A percentile compares a stretch with the other conserved stretches of the same genome.
Evolutionary conservation across 35 echinoderm and acorn worm genomes (phyloP).

Genomic region (Lytechinus pictus): DNA sequence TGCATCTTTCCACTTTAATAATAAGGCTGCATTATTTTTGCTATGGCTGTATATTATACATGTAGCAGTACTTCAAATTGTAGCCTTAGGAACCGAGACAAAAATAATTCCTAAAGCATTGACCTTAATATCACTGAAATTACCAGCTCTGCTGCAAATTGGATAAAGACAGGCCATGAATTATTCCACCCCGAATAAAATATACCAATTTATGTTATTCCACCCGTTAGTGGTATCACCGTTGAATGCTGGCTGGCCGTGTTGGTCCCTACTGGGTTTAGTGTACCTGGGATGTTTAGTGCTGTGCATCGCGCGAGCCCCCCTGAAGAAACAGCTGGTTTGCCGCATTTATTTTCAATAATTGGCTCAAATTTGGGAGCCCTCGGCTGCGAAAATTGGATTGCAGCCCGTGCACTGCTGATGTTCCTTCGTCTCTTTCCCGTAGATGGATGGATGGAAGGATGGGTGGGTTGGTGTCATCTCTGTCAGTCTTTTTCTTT

Average conservation of each 20-base stretch:
- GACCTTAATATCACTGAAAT: slow-evolving; percentile 16
- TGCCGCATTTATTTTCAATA: slow-evolving; percentile 55
- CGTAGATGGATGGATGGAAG: not conserved
- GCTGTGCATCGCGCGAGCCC: not conserved
- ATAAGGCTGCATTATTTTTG: not conserved
- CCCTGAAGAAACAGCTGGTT: slow-evolving; percentile 50
- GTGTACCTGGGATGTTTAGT: not conserved
- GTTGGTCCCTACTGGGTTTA: not conserved
- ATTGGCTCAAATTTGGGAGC: slow-evolving; percentile 46
- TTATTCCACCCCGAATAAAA: slow-evolving; percentile 26
- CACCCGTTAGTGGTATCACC: not conserved
- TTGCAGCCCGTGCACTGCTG: not conserved
- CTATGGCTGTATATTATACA: not conserved
- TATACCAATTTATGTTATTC: slow-evolving; percentile 24
- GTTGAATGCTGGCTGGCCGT: not conserved
- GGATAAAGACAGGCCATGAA: slow-evolving; percentile 24
- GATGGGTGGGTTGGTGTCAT: not conserved
- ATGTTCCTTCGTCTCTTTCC: not conserved
- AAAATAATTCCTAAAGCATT: not conserved
- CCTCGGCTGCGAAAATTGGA: slow-evolving; percentile 43
- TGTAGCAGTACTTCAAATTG: not conserved
- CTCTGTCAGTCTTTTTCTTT: not conserved
- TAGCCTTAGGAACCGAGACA: not conserved
- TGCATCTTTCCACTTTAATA: not conserved
- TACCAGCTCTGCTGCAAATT: slow-evolving; percentile 4